These are phyloP conservation scores for Calephelis virginiensis DNA, from an alignment of 1,140 invertebrate genomes.

Conservation along the genomic window DNA sequence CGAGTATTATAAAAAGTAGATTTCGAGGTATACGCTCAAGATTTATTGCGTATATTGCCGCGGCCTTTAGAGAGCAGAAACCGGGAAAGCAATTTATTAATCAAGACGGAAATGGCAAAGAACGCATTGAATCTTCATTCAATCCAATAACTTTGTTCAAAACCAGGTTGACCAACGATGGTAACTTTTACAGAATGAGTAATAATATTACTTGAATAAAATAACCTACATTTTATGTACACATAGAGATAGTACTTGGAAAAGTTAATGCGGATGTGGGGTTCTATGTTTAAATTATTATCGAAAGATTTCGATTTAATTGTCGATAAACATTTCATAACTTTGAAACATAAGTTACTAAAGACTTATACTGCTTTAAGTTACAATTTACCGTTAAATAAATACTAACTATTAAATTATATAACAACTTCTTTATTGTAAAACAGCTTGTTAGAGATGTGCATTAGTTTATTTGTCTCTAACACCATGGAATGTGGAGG, in stretches of 20 bases:
- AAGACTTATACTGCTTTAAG: too few relatives aligned
- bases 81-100: constrained; percentile 54
- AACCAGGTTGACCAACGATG: constrained; percentile 9
- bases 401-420: too few relatives aligned
- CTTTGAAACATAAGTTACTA: too few relatives aligned
- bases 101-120: constrained; percentile 36
- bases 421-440: too few relatives aligned
- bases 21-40: constrained; percentile 57
- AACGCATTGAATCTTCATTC: constrained; percentile 32
- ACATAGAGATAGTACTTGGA: not conserved
- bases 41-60: constrained; percentile 52
- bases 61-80: constrained; percentile 49
- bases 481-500: too few relatives aligned
- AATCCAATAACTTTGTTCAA: constrained; percentile 17
- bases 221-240: not conserved
- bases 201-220: constrained; percentile 16
- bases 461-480: too few relatives aligned
- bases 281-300: not conserved
- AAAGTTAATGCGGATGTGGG: not conserved
- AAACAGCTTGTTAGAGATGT: too few relatives aligned
- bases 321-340: too few relatives aligned
- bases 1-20: constrained; percentile 63
- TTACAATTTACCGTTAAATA: too few relatives aligned
- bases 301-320: too few relatives aligned
- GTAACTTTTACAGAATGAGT: not conserved